Evolutionary conservation across 1,140 invertebrate genomes (phyloP), one percentile per base, ranked within the genome.

Genomic region (Oryctes rhinoceros): DNA sequence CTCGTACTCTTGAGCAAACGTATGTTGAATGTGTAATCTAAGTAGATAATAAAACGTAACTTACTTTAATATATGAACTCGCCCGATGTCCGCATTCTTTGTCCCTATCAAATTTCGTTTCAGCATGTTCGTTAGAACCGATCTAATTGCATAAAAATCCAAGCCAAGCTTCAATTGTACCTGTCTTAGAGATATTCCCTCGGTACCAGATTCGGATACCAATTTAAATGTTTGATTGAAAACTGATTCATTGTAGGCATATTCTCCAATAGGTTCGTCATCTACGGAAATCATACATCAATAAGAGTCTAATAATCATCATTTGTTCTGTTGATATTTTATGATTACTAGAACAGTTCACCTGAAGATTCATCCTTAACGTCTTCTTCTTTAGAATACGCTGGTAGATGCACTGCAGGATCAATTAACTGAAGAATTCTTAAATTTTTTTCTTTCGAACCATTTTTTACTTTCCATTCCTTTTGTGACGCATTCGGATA

Each of bases 401-500:
- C 89, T 80, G 82, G 89, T 85, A 85, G 85, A 79, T 90, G 87
- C 18, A 90, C 84, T 81, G 89, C 87, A 15, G 89, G 89, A 85
- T 91, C 86, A 10, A 89, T 83, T 15, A 93, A 83, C 82, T 90
- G 88, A 24, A 92, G 84, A 30, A 91, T 88, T 81, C 89, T 84
- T 49, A 93, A 84, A 37, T 82, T 86, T 85, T 89, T 91, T 80
- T 92, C 92, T 0, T 81, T 75, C 24, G 49, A 79, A 81, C 86
- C 86, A 65, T 86, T 86, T 82, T 92, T 92, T 11, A 86, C 86
- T 83, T 89, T 88, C 87, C 89, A 92, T 81, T 93, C 91, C 4
- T 84, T 86, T 35, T 86, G 83, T 4, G 83, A 79, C 2, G 92
- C 90, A 81, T 92, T 86, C 24, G 92, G 92, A 88, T 92, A 92